Conservation (phyloP, 2,888 invertebrate genomes). For the Philopedon plagiatum region DNA sequence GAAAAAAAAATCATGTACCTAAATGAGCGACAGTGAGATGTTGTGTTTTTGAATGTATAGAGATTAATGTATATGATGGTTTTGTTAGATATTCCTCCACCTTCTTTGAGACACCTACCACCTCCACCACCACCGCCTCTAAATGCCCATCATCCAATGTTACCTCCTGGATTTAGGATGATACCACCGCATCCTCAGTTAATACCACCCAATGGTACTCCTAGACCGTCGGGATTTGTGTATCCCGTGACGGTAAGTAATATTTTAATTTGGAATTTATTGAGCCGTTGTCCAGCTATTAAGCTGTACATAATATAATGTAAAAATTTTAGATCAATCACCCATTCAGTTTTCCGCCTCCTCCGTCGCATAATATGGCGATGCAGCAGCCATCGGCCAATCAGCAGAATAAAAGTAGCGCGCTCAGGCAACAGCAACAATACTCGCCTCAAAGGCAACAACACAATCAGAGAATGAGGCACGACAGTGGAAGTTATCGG, state of each 20-base stretch:
- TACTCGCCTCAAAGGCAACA: slow-evolving; percentile 56
- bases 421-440: slow-evolving; percentile 60
- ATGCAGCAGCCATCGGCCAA: slow-evolving; percentile 37
- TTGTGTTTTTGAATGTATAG: too few relatives aligned
- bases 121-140: slow-evolving; percentile 52
- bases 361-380: slow-evolving; percentile 58
- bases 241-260: slow-evolving; percentile 38
- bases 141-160: slow-evolving; percentile 50
- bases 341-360: slow-evolving; percentile 61
- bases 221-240: slow-evolving; percentile 57
- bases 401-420: slow-evolving; percentile 54
- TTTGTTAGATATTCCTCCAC: slow-evolving; percentile 62
- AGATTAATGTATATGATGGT: not conserved
- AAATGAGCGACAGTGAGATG: too few relatives aligned
- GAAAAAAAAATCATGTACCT: too few relatives aligned
- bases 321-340: slow-evolving; percentile 53
- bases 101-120: slow-evolving; percentile 57
- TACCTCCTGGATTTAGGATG: slow-evolving; percentile 62
- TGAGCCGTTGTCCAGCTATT: too few relatives aligned
- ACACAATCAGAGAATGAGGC: slow-evolving; percentile 46
- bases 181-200: slow-evolving; percentile 58
- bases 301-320: not conserved
- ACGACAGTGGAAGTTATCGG: slow-evolving; percentile 59
- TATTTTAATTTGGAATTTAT: not conserved
- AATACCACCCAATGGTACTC: slow-evolving; percentile 54